Conservation (phyloP, 2,797 vertebrate genomes). For the Notoglanidium macrostoma region DNA sequence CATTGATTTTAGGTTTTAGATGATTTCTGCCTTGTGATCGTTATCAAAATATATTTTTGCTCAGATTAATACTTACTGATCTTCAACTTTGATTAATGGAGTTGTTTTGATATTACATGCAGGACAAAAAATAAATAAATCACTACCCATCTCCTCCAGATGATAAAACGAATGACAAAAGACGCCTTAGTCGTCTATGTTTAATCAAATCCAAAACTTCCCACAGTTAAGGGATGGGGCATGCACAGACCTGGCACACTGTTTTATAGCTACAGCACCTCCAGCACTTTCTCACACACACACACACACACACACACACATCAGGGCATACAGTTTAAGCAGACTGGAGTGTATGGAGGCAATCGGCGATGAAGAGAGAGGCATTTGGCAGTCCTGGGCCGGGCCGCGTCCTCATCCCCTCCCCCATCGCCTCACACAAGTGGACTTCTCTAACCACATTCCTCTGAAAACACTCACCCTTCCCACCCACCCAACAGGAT, state of each 20-base stretch:
- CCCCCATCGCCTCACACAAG: conserved; percentile 51
- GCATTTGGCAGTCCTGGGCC: conserved; percentile 46
- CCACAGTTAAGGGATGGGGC: not conserved
- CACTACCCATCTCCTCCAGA: not conserved
- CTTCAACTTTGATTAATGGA: too few species aligned
- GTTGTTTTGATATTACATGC: not conserved
- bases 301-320: not conserved
- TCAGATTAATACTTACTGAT: not conserved
- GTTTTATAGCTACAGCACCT: conserved; percentile 21
- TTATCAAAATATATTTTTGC: not conserved
- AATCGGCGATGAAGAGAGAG: conserved; percentile 48
- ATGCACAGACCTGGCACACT: conserved; percentile 46
- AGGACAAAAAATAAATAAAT: not conserved
- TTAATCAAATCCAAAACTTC: not conserved
- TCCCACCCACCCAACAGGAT: conserved; percentile 70
- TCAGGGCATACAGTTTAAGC: conserved; percentile 1
- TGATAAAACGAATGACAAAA: not conserved
- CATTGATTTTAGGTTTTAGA: not conserved
- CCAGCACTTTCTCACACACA: conserved; percentile 8
- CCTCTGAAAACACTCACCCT: conserved; percentile 69
- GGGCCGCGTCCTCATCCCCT: conserved; percentile 48
- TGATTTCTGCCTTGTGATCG: not conserved
- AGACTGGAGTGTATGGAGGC: conserved; percentile 38
- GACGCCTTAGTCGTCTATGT: not conserved
- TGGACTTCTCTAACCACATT: conserved; percentile 85